Base-by-base conservation (phyloP, 1,140 invertebrate genomes). In the Dermatophagoides farinae region DNA sequence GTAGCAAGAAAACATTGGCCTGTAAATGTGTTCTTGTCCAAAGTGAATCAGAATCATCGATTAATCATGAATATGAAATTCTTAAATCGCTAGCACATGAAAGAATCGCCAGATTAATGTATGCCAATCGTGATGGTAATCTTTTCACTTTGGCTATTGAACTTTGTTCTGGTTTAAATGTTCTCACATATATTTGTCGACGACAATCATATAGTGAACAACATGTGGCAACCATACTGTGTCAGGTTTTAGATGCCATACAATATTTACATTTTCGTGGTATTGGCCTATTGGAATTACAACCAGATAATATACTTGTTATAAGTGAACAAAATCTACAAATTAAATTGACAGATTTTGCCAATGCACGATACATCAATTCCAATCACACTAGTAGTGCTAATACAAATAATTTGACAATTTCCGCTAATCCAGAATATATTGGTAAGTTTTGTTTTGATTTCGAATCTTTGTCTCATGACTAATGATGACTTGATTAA, bases 261-360 rank as follows among this genome's bases (percentile, higher is more conserved):
- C 86, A 92, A 69, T 96, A 93, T 69, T 73, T 97, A 9, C 90
- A 97, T 69, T 90, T 89, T 83, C 77, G 86, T 68, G 88, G 86
- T 1, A 82, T 87, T 64, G 86, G 85, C 63, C 88, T 96, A 72
- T 73, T 97, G 25, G 87, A 97, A 70, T 74, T 99, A 18, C 88
- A 97, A 70, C 93, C 93, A 0, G 88, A 92, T 67, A 97, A 96
- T 70, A 78, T 97, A n/a, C 86, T 97, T 0, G 90, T 97, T 83
- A 81, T 83, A 1, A 85, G 85, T 0, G 80, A 89, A 6, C 77
- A 85, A 64, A 82, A 83, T 22, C 78, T 89, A 6, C 72, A 75
- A 64, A 78, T 97, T 1, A 97, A 97, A 74, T 72, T 98, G 14
- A 80, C 88, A 0, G 92, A 97, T 70, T 86, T 97, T 68, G 88